phyloP scores from a whole-genome alignment of 2,888 invertebrate species.

The Brenthis ino region DNA sequence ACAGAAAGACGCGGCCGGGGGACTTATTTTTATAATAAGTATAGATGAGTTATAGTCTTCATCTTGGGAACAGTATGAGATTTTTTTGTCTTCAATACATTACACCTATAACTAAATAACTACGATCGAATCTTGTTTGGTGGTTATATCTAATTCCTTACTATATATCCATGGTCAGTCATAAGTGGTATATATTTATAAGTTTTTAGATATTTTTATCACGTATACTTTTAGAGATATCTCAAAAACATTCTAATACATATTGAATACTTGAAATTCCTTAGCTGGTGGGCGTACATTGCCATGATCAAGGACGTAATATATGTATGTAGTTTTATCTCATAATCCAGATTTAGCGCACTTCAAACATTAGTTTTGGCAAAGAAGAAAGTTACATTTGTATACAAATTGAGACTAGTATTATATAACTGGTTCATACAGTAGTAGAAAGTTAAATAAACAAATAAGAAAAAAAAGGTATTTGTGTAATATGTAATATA shows the following conservation, averaged over 20 bases:
- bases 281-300: slow-evolving; percentile 18
- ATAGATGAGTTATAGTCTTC: too few relatives aligned
- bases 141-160: too few relatives aligned
- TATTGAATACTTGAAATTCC: slow-evolving; percentile 23
- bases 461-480: too few relatives aligned
- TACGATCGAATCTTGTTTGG: too few relatives aligned
- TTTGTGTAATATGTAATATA: too few relatives aligned
- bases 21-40: too few relatives aligned
- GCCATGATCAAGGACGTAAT: slow-evolving; percentile 29
- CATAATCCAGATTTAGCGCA: slow-evolving; percentile 12
- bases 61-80: too few relatives aligned
- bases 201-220: slow-evolving; percentile 4
- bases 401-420: background rate
- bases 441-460: too few relatives aligned
- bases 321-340: background rate
- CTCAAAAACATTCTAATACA: slow-evolving; percentile 11
- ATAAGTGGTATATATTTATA: background rate
- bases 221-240: slow-evolving; percentile 12
- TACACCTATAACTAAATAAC: too few relatives aligned
- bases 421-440: background rate
- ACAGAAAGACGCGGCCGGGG: too few relatives aligned
- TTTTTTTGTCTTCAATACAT: too few relatives aligned
- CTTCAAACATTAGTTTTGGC: slow-evolving; percentile 9
- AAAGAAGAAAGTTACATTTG: background rate
- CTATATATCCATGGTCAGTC: too few relatives aligned